phyloP scores from a whole-genome alignment of 2,888 invertebrate genomes.

The Colletes collaris region DNA sequence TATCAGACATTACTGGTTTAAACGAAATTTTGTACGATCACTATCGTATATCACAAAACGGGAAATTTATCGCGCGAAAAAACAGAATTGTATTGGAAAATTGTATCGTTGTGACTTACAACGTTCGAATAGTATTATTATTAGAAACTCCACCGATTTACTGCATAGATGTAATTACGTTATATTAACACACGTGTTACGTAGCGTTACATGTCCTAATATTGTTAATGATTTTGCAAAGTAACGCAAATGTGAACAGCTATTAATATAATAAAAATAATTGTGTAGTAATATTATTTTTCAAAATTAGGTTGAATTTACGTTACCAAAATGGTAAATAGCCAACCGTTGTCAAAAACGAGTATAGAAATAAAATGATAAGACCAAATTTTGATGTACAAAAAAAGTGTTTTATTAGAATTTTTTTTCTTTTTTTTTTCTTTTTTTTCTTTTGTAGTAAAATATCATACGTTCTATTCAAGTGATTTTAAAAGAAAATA shows the following conservation, averaged over 20 bases:
- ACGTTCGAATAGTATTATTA: constrained; percentile 28
- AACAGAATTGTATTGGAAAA: constrained; percentile 22
- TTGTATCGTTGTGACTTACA: constrained; percentile 13
- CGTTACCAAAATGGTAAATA: neutral
- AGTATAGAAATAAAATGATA: constrained; percentile 47
- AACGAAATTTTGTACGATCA: constrained; percentile 20
- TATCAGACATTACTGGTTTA: constrained; percentile 12
- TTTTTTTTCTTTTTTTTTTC: constrained; percentile 34
- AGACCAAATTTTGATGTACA: constrained; percentile 62
- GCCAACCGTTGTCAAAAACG: neutral
- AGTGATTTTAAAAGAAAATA: constrained; percentile 50
- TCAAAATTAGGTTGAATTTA: neutral
- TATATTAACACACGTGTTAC: constrained; percentile 29
- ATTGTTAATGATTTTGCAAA: constrained; percentile 9
- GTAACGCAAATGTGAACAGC: neutral
- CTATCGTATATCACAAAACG: constrained; percentile 14
- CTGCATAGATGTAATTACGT: constrained; percentile 16
- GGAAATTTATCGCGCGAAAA: constrained; percentile 28
- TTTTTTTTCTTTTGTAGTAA: constrained; percentile 45
- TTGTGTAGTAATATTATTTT: neutral
- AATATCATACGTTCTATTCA: constrained; percentile 47
- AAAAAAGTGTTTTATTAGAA: constrained; percentile 66
- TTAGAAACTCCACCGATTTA: constrained; percentile 27
- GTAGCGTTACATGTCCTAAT: constrained; percentile 1
- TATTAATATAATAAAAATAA: neutral